Base-by-base conservation (phyloP, 2,797 vertebrate genomes). In the Acridotheres tristis region DNA sequence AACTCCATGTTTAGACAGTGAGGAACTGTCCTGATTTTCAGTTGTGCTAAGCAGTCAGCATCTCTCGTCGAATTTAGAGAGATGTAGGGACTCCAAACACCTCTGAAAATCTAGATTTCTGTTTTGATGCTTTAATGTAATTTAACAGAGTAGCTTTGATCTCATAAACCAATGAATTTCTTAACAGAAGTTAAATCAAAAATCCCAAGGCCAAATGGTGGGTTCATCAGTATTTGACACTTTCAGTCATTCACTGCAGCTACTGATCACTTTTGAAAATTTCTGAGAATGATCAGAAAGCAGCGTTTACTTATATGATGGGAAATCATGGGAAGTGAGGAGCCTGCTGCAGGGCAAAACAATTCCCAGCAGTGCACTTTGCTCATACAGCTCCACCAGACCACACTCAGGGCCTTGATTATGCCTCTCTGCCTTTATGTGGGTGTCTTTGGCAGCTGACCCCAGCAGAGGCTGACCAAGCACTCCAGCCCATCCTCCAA, bases 1-100 rank as follows among this genome's bases (percentile, higher is more conserved):
- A 93, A 85, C 50, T 88, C 85, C 77, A 19, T 36, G 72, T 83
- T 96, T 87, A 95, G 74, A 76, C 65, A 85, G 55, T 0, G 26
- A 91, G 79, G 76, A 92, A 90, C 79, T 88, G 83, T 34, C 89
- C 91, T 76, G 77, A 76, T 90, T 94, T 95, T 85, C 66, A 77
- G 63, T 53, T 84, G 73, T 86, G 67, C 59, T 94, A 82, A 92
- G 57, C 59, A 96, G 42, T 74, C 77, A 88, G 89, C 57, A 88
- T 67, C 68, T 95, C 51, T 68, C 7, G 7, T 34, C 0, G 22
- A 86, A 62, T 82, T 91, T 68, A 62, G 55, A 81, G 68, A 93
- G 55, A 51, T 50, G 42, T 34, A 79, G 62, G 61, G 53, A 29
- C 40, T 88, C 57, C 77, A 59, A 91, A 89, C 29, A 75, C 26